These are phyloP conservation scores for Channallabes apus DNA, from an alignment of 2,797 vertebrate genomes.

Conservation along the genomic window DNA sequence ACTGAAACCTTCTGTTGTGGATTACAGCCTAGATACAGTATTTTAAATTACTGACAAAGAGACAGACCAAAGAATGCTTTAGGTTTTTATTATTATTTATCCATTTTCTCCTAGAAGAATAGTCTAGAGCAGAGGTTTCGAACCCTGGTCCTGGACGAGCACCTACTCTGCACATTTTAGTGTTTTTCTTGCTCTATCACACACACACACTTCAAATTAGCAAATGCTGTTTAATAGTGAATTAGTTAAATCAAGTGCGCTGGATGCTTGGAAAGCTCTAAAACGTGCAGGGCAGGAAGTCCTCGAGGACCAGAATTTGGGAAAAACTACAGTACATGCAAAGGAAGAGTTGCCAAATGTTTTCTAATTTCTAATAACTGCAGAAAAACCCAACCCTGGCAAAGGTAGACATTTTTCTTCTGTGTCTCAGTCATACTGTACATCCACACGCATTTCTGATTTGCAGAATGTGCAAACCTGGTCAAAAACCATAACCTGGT, in stretches of 20 bases:
- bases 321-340: too few species aligned
- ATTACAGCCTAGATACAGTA: neutral
- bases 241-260: too few species aligned
- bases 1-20: neutral
- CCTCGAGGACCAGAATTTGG: too few species aligned
- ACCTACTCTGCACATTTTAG: too few species aligned
- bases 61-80: neutral
- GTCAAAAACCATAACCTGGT: neutral
- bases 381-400: neutral
- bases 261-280: too few species aligned
- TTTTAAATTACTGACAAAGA: neutral
- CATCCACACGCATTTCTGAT: neutral
- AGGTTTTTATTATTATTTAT: neutral
- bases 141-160: too few species aligned
- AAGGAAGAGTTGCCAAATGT: neutral
- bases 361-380: neutral
- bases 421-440: neutral
- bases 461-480: neutral
- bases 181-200: too few species aligned
- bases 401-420: neutral
- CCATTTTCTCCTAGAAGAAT: neutral
- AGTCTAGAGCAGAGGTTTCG: neutral
- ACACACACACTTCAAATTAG: too few species aligned
- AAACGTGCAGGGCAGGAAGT: too few species aligned
- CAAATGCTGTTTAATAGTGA: too few species aligned